These are phyloP conservation scores for Drosophila kurseongensis DNA, from an alignment of 1,140 invertebrate genomes.

Conservation along the genomic window DNA sequence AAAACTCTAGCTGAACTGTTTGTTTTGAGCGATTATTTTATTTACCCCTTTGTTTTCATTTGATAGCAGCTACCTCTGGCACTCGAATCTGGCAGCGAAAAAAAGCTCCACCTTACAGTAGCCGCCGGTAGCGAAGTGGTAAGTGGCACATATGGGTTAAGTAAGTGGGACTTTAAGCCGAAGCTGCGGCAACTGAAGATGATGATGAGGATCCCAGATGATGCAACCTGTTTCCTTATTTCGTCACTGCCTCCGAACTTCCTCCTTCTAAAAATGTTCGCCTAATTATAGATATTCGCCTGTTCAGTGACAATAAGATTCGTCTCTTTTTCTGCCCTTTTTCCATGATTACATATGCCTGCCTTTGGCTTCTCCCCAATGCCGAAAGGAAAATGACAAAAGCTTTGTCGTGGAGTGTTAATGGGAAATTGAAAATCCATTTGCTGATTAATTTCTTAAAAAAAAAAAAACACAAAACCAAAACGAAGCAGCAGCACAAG, in stretches of 20 bases:
- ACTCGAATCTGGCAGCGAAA: background rate
- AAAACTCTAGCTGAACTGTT: too few species aligned
- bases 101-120: constrained; percentile 15
- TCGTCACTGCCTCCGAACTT: constrained; percentile 20
- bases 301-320: constrained; percentile 68
- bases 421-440: constrained; percentile 82
- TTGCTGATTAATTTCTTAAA: constrained; percentile 77
- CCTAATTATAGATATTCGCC: constrained; percentile 71
- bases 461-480: constrained; percentile 12
- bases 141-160: constrained; percentile 11
- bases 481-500: constrained; percentile 34
- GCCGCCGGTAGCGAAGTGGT: constrained; percentile 31
- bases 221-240: constrained; percentile 72
- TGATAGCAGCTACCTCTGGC: constrained; percentile 6
- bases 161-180: constrained; percentile 18
- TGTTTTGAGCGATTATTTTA: background rate
- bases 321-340: constrained; percentile 25
- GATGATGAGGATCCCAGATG: constrained; percentile 30
- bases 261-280: constrained; percentile 32
- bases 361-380: constrained; percentile 7
- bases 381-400: constrained; percentile 33
- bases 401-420: constrained; percentile 59
- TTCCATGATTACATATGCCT: constrained; percentile 37
- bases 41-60: background rate
- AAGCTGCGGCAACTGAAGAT: constrained; percentile 4